phyloP scores from a whole-genome alignment of 1,140 invertebrate species.

The Portunus trituberculatus region DNA sequence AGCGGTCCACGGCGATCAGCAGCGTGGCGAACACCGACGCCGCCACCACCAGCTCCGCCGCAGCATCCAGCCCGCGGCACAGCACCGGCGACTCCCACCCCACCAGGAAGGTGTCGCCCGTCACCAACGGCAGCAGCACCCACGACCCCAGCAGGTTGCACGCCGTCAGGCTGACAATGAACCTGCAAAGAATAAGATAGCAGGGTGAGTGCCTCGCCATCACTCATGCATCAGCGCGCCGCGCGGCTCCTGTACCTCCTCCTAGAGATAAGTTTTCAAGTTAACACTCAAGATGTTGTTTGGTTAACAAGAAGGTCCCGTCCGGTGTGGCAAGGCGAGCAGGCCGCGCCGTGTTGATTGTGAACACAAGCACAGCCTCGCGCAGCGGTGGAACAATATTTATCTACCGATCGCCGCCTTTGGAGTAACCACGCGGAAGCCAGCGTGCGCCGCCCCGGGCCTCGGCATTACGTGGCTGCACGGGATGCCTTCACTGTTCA shows the following conservation, averaged over 20 bases:
- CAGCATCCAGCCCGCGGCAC: conserved; percentile 82
- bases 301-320: neutral
- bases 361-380: neutral
- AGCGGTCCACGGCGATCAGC: conserved; percentile 92
- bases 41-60: conserved; percentile 82
- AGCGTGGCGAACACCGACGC: conserved; percentile 87
- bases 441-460: neutral
- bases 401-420: neutral
- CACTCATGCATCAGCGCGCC: neutral
- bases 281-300: neutral
- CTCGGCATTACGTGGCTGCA: too few species aligned
- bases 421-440: neutral
- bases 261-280: neutral
- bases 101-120: conserved; percentile 80
- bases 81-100: conserved; percentile 69
- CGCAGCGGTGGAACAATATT: neutral
- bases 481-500: too few species aligned
- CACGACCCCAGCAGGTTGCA: conserved; percentile 85
- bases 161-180: conserved; percentile 86
- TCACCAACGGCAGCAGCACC: conserved; percentile 84
- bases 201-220: neutral
- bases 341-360: neutral
- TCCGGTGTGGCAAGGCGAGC: neutral
- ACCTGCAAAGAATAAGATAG: conserved; percentile 81
- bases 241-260: neutral